These are phyloP conservation scores for Bovichtus diacanthus DNA, from an alignment of 2,797 vertebrate species.

Conservation along the genomic window DNA sequence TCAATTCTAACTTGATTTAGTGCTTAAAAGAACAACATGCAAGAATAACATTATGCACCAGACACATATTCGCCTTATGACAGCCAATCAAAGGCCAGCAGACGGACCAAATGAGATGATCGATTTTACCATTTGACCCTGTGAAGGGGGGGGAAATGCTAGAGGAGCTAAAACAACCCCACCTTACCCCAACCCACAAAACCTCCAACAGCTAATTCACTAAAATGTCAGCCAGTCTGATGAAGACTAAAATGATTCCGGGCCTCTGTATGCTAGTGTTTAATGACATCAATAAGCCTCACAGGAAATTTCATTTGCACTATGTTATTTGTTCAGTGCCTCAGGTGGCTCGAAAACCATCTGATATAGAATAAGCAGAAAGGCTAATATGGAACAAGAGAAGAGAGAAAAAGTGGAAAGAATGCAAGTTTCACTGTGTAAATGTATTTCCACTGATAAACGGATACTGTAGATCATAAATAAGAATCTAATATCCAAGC, in stretches of 20 bases:
- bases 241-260: slow-evolving; percentile 88
- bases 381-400: slow-evolving; percentile 45
- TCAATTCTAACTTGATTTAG: slow-evolving; percentile 76
- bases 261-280: slow-evolving; percentile 87
- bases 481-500: slow-evolving; percentile 42
- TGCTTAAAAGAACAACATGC: slow-evolving; percentile 56
- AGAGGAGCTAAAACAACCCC: slow-evolving; percentile 70
- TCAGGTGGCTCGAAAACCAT: slow-evolving; percentile 78
- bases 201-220: slow-evolving; percentile 85
- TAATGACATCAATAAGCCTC: slow-evolving; percentile 91
- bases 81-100: slow-evolving; percentile 80
- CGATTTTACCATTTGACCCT: slow-evolving; percentile 83
- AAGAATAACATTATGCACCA: slow-evolving; percentile 65
- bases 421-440: slow-evolving; percentile 32
- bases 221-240: slow-evolving; percentile 88
- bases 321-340: slow-evolving; percentile 86
- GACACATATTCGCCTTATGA: slow-evolving; percentile 63
- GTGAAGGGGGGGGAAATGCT: slow-evolving; percentile 62
- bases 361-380: slow-evolving; percentile 68
- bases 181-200: slow-evolving; percentile 28
- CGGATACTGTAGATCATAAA: slow-evolving; percentile 27
- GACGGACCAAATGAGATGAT: slow-evolving; percentile 85
- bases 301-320: slow-evolving; percentile 88
- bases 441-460: slow-evolving; percentile 36
- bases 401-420: slow-evolving; percentile 32